Base-by-base conservation (phyloP, 2,113 vertebrate species). In the Hypocryptadius cinnamomeus region DNA sequence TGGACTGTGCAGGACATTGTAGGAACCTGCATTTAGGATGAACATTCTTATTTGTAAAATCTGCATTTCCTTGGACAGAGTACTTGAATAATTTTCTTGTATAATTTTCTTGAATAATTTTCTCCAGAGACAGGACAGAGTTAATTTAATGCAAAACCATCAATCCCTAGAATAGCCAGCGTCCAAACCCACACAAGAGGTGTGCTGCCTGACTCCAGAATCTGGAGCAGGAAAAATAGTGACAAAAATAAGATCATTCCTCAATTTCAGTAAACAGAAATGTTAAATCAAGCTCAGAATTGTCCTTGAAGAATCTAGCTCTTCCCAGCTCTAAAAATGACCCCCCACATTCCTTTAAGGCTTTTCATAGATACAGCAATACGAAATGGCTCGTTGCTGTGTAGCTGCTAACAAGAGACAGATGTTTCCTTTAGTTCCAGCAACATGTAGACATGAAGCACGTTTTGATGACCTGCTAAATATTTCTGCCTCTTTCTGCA, bases 381-480 rank as follows among this genome's bases (percentile, higher is more conserved):
- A 79, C 14, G 54, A 84, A 92, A 69, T 73, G 78, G 35, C 60
- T 92, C 54, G 6, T 63, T 87, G 35, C 87, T 82, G 27, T 74
- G 48, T 66, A 74, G 79, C 82, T 94, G 82, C 90, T 95, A 96
- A 92, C 73, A 68, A 78, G 92, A 94, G 31, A 86, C 93, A 94
- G 90, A 94, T 95, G 93, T 96, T 94, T 66, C 79, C 30, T 57
- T 65, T 72, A 71, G 71, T 84, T 84, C 82, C 72, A 93, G 50
- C 72, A 84, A 93, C 80, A 76, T 30, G 40, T 25, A 94, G 87
- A 88, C 89, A 90, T 31, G 37, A 91, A 91, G 69, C 31, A 60
- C 51, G 53, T 84, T 84, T 50, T 48, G 79, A 91, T 68, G 85
- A 92, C 79, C 82, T 74, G 84, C 76, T 77, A 83, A 85, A 82